Conservation (phyloP, 2,888 invertebrate genomes). For the Meganola albula region DNA sequence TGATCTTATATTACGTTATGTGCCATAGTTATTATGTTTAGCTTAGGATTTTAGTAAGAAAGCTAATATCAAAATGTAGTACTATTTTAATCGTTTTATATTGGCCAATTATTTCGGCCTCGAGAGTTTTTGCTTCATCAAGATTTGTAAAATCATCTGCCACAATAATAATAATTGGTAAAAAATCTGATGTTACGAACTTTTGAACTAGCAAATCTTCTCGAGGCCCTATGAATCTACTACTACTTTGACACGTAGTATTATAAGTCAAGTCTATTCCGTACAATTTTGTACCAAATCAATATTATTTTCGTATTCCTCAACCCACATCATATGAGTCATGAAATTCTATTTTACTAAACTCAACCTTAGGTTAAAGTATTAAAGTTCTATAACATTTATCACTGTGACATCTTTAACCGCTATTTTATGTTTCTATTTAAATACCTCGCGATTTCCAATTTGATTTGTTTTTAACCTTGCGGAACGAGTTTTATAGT, state of each 20-base stretch:
- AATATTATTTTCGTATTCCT: conserved; percentile 52
- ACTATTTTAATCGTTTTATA: conserved; percentile 24
- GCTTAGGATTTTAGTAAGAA: conserved; percentile 43
- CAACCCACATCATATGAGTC: conserved; percentile 47
- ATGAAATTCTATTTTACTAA: conserved; percentile 32
- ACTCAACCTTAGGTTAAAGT: conserved; percentile 39
- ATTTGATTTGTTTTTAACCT: conserved; percentile 46
- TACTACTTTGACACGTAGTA: conserved; percentile 20
- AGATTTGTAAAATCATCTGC: conserved; percentile 1
- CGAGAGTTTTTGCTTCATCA: conserved; percentile 18
- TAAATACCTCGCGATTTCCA: conserved; percentile 42
- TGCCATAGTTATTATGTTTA: conserved; percentile 51
- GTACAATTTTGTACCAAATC: conserved; percentile 48
- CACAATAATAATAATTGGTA: not conserved
- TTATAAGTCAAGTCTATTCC: conserved; percentile 30
- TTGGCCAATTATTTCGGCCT: conserved; percentile 26
- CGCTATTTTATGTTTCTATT: conserved; percentile 40
- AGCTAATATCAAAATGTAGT: conserved; percentile 38
- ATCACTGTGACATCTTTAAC: conserved; percentile 35
- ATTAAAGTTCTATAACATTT: conserved; percentile 31
- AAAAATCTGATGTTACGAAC: not conserved
- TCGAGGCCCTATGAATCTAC: conserved; percentile 25
- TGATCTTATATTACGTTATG: conserved; percentile 47
- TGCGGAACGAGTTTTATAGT: conserved; percentile 39
- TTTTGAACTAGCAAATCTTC: conserved; percentile 18